Base-by-base conservation (phyloP, 2,797 vertebrate species). In the Cynodonichthys magdalenae region DNA sequence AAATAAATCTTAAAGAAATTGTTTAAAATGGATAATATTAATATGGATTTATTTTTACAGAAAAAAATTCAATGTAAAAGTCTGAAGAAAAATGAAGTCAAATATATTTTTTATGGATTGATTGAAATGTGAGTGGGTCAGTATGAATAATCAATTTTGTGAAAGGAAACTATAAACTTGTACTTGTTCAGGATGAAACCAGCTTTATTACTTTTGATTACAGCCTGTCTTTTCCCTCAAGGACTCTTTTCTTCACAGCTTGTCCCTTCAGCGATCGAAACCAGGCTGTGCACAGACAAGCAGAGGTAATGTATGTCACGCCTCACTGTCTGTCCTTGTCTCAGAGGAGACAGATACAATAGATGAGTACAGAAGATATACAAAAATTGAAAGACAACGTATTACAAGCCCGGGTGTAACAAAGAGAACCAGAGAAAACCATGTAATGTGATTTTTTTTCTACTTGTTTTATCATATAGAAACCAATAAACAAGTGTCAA, bases 241-340 rank as follows among this genome's bases (percentile, higher is more conserved):
- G 79, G 58, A 9, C 57, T 31, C 3, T 45, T 69, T 31, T 61
- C 66, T 74, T 72, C 68, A 74, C 69, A 74, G 48, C 62, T 54
- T 62, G 60, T 71, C 53, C 75, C 66, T 73, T 4, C 4, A 9
- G 79, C 78, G 82, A 78, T 63, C 10, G 44, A 87, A 80, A 82
- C 79, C 69, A 70, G 71, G 67, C 78, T 64, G 45, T 83, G 82
- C 67, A 70, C 67, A 71, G 77, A 85, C 84, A 84, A 63, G 77
- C 24, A 24, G n/a, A 51, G 48, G 66, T 80, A 72, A 84, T 75
- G 41, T 81, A 63, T 72, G 71, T 69, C 74, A 72, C 71, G 57
- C 53, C 65, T 69, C 61, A 14, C n/a, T 31, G 69, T 58, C 19
- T 36, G 69, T 59, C 29, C 58, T 59, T 29, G 58, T 70, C 81